Evolutionary conservation across 1,140 invertebrate genomes (phyloP).

Genomic region (Heliconius melpomene): DNA sequence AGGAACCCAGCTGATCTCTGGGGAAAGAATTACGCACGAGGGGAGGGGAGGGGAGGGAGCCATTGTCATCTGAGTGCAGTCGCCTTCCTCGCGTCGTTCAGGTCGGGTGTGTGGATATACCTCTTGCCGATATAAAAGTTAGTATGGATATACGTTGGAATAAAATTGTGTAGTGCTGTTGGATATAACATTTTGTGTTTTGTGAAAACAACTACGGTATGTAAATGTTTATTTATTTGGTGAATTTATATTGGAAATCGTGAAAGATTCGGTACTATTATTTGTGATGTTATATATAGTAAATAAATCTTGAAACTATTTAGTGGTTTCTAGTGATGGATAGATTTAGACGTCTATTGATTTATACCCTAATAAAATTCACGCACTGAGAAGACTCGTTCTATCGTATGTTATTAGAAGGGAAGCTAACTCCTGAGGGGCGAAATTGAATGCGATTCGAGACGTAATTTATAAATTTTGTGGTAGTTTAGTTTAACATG

Average conservation of each 20-base stretch:
- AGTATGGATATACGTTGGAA: conserved; percentile 38
- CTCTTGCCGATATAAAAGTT: conserved; percentile 33
- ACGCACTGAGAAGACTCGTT: conserved; percentile 62
- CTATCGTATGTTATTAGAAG: conserved; percentile 58
- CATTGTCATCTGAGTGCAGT: conserved; percentile 49
- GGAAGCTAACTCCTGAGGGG: conserved; percentile 58
- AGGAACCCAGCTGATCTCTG: conserved; percentile 54
- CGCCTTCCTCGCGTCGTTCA: conserved; percentile 47
- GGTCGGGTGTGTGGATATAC: conserved; percentile 30
- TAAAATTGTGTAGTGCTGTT: conserved; percentile 40
- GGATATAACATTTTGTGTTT: conserved; percentile 23
- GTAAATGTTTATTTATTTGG: conserved; percentile 5
- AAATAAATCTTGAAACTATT: not conserved
- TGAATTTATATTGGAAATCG: not conserved
- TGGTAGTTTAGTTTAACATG: not conserved
- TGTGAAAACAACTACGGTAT: conserved; percentile 28
- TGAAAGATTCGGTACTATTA: not conserved
- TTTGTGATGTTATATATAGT: not conserved
- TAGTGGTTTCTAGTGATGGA: not conserved
- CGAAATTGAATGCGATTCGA: conserved; percentile 32
- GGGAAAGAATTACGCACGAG: conserved; percentile 43
- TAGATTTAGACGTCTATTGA: conserved; percentile 53
- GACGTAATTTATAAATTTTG: conserved; percentile 45
- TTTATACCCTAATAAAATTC: conserved; percentile 73
- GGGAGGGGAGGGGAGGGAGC: conserved; percentile 40